phyloP scores from a whole-genome alignment of 1,140 invertebrate genomes.

The Listronotus oregonensis region DNA sequence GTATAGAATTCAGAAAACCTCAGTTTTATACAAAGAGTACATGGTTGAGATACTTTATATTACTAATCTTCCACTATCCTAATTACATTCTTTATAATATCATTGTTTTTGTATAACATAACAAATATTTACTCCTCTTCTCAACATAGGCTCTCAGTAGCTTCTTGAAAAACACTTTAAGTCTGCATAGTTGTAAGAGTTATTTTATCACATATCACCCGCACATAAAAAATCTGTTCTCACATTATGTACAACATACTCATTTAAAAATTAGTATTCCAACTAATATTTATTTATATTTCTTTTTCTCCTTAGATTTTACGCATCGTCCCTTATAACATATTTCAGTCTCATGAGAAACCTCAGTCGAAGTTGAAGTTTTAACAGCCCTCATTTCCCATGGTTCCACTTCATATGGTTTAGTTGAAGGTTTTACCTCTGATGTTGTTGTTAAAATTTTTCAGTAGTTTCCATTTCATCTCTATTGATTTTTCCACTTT shows the following conservation, averaged over 20 bases:
- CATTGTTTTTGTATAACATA: too few species aligned
- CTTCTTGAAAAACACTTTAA: neutral
- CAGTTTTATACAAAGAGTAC: too few species aligned
- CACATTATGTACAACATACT: slow-evolving; percentile 23
- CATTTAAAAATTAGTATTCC: neutral
- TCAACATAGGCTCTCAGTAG: too few species aligned
- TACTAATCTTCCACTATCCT: too few species aligned
- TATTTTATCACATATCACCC: slow-evolving; percentile 13
- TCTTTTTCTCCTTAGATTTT: slow-evolving; percentile 64
- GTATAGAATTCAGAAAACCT: too few species aligned
- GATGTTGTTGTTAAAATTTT: neutral
- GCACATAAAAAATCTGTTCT: slow-evolving; percentile 11
- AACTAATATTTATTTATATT: neutral
- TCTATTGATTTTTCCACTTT: slow-evolving; percentile 38
- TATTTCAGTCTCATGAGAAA: slow-evolving; percentile 84
- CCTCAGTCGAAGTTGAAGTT: slow-evolving; percentile 74
- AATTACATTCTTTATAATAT: too few species aligned
- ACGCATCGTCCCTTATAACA: slow-evolving; percentile 83
- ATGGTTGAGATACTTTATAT: too few species aligned
- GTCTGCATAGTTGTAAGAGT: neutral
- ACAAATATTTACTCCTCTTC: too few species aligned
- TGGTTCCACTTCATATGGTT: slow-evolving; percentile 56
- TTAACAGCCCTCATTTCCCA: slow-evolving; percentile 61
- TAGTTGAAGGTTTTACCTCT: slow-evolving; percentile 4
- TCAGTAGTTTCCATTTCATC: slow-evolving; percentile 44